phyloP scores from a whole-genome alignment of 2,888 invertebrate species.

The Acanthosepion pharaonis region DNA sequence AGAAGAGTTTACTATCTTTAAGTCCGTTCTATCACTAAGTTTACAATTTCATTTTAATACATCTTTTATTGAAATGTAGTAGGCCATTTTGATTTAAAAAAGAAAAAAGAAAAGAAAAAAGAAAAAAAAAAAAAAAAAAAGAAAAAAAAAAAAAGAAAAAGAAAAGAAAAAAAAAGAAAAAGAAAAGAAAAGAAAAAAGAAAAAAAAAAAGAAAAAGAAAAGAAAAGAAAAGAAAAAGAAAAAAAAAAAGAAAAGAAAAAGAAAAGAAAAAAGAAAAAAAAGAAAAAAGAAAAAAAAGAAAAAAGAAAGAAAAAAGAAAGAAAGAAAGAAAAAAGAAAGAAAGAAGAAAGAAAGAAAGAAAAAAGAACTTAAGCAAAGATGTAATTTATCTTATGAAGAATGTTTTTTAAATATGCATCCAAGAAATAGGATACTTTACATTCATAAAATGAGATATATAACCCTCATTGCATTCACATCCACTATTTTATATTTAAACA shows the following conservation, averaged over 20 bases:
- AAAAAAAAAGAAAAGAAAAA: neutral
- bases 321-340: neutral
- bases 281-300: neutral
- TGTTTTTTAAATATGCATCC: neutral
- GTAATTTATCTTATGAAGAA: no score
- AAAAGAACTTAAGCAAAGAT: no score
- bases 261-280: neutral
- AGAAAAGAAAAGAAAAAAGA: neutral
- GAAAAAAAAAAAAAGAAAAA: neutral
- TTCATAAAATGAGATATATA: neutral
- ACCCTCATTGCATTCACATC: neutral
- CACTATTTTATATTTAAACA: neutral
- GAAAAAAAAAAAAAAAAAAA: neutral
- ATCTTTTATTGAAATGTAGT: neutral
- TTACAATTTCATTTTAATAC: neutral
- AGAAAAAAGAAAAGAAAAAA: neutral
- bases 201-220: neutral
- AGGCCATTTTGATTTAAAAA: neutral
- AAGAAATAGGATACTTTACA: neutral
- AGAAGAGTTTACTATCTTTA: no score
- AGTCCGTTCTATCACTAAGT: neutral
- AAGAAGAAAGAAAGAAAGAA: no score
- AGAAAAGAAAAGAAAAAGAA: neutral
- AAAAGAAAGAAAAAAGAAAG: neutral
- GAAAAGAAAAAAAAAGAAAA: no score